A percentile compares a stretch with the other conserved stretches of the same genome.
Evolutionary conservation across 2,888 invertebrate genomes (phyloP).

Genomic region (Eustalomyia histrio): DNA sequence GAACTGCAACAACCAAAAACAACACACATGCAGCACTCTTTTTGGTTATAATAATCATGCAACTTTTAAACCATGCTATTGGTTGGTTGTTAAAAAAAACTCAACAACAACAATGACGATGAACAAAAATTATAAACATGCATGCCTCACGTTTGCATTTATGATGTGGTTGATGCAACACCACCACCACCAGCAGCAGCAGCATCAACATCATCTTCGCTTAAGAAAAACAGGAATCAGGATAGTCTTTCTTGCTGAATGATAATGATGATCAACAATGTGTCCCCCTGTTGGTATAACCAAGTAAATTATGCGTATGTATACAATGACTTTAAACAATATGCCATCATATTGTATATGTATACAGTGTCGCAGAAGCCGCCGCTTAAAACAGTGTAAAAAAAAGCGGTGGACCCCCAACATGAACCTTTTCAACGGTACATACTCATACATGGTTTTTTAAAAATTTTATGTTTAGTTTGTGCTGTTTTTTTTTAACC

Average conservation of each 20-base stretch:
- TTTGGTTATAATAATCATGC: slow-evolving; percentile 12
- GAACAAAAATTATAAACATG: slow-evolving; percentile 44
- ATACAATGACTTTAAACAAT: slow-evolving; percentile 45
- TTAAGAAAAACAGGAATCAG: background rate
- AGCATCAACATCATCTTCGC: slow-evolving; percentile 43
- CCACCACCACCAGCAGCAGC: no score
- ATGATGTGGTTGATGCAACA: slow-evolving; percentile 58
- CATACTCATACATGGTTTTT: slow-evolving; percentile 35
- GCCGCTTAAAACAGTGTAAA: slow-evolving; percentile 73
- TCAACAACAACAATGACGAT: background rate
- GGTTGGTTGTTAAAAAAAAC: slow-evolving; percentile 24
- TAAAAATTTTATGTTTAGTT: slow-evolving; percentile 29
- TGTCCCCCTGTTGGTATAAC: background rate
- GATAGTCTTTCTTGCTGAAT: slow-evolving; percentile 1
- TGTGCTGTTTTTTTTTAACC: slow-evolving; percentile 42
- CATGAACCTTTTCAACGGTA: slow-evolving; percentile 50
- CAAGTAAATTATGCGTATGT: slow-evolving; percentile 54
- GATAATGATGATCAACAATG: slow-evolving; percentile 11
- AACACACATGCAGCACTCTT: slow-evolving; percentile 52
- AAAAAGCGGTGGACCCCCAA: slow-evolving; percentile 55
- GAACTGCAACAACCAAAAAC: background rate
- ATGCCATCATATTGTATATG: slow-evolving; percentile 23
- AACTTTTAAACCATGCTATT: slow-evolving; percentile 37
- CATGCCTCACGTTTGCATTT: slow-evolving; percentile 67
- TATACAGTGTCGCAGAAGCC: slow-evolving; percentile 78